These are phyloP conservation scores for Trichopoda pennipes DNA, from an alignment of 2,888 invertebrate genomes.

Conservation along the genomic window DNA sequence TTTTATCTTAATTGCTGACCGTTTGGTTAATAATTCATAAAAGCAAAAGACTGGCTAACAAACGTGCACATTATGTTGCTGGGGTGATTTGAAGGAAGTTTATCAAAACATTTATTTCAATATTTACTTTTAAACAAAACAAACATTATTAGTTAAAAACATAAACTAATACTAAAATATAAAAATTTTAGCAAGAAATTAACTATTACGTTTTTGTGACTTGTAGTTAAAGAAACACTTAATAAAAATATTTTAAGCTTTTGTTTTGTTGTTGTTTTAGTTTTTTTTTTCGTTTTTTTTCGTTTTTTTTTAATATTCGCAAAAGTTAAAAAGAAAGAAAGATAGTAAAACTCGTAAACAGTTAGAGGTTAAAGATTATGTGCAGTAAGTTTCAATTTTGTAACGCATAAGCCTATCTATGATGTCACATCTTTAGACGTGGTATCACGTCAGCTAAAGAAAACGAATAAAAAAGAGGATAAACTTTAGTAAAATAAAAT, in stretches of 20 bases:
- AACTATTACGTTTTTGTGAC: neutral
- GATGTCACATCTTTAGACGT: too few relatives aligned
- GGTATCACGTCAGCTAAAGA: too few relatives aligned
- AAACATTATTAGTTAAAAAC: conserved; percentile 56
- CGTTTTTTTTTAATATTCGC: neutral
- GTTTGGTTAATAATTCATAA: conserved; percentile 45
- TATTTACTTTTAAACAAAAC: conserved; percentile 53
- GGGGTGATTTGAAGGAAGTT: conserved; percentile 54
- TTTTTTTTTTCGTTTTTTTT: too few relatives aligned
- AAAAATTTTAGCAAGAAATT: neutral
- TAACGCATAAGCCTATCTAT: neutral
- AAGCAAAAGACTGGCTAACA: conserved; percentile 30
- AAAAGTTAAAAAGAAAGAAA: conserved; percentile 19
- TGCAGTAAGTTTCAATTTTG: conserved; percentile 6
- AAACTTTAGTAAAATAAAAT: too few relatives aligned
- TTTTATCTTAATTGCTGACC: conserved; percentile 61
- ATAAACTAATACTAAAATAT: conserved; percentile 1
- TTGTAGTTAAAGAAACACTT: neutral
- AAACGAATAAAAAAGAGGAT: too few relatives aligned
- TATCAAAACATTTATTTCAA: conserved; percentile 37
- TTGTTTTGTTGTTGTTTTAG: too few relatives aligned
- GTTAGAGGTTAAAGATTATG: conserved; percentile 47
- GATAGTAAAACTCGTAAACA: conserved; percentile 39
- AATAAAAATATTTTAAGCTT: neutral
- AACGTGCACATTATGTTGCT: conserved; percentile 50